phyloP scores from a whole-genome alignment of 1,140 invertebrate species.

The Stegodyphus dumicola region DNA sequence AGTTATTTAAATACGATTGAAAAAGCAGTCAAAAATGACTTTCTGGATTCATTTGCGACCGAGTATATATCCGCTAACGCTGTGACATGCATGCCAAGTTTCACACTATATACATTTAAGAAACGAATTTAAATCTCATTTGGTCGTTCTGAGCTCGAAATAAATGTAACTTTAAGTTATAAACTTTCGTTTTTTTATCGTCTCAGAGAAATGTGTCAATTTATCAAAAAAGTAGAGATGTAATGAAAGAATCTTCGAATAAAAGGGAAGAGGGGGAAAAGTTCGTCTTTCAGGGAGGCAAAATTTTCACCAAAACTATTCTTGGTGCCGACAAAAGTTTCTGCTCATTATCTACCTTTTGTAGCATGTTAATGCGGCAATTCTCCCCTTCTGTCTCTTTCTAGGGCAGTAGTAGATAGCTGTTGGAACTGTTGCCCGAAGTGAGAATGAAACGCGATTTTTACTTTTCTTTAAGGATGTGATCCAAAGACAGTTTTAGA shows the following conservation, averaged over 20 bases:
- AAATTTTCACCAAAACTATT: constrained; percentile 30
- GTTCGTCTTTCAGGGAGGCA: constrained; percentile 20
- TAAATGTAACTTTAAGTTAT: not conserved
- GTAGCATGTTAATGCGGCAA: constrained; percentile 52
- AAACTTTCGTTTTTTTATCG: not conserved
- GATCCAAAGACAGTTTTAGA: not conserved
- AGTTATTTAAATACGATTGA: no score
- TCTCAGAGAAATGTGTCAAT: constrained; percentile 2
- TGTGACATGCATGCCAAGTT: no score
- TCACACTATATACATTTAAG: not conserved
- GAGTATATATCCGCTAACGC: no score
- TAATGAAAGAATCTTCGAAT: constrained; percentile 5
- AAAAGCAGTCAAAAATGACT: no score
- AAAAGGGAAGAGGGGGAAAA: constrained; percentile 15
- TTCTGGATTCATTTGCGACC: no score
- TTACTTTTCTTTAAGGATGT: not conserved
- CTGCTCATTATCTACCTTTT: constrained; percentile 49
- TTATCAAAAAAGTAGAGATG: constrained; percentile 24
- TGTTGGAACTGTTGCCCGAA: constrained; percentile 8
- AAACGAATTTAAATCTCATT: not conserved
- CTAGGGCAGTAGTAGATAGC: not conserved
- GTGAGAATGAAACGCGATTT: not conserved
- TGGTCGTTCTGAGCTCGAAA: not conserved
- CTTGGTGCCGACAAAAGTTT: constrained; percentile 15
- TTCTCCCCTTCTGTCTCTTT: constrained; percentile 5